A percentile compares a stretch with the other conserved stretches of the same genome.
phyloP scores from a whole-genome alignment of 2,888 invertebrate species.

The Coleophora flavipennella region DNA sequence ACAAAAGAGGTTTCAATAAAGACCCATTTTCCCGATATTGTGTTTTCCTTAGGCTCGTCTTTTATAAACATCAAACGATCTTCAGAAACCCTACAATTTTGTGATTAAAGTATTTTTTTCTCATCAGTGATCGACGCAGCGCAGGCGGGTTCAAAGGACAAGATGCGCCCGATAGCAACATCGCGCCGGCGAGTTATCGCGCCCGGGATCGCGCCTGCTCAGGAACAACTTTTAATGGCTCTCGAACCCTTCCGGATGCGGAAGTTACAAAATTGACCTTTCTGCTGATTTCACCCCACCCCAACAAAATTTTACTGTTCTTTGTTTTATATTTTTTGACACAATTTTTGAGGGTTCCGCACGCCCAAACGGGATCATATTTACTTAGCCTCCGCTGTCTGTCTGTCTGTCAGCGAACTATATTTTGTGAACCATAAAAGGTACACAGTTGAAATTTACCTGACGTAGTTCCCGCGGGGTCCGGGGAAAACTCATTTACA shows the following conservation, averaged over 20 bases:
- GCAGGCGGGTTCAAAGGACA: neutral
- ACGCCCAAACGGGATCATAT: no score
- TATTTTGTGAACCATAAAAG: no score
- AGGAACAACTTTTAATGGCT: constrained; percentile 28
- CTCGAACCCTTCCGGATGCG: constrained; percentile 16
- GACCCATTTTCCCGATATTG: constrained; percentile 47
- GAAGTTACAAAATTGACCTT: constrained; percentile 28
- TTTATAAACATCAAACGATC: no score
- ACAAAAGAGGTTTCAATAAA: constrained; percentile 53
- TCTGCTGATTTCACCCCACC: constrained; percentile 22
- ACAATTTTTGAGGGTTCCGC: no score
- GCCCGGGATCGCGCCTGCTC: constrained; percentile 2
- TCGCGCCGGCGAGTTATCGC: neutral
- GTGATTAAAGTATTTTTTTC: neutral
- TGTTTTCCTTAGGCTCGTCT: constrained; percentile 17
- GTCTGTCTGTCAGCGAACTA: no score
- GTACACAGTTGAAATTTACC: no score
- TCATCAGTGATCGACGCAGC: neutral
- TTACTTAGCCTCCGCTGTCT: no score
- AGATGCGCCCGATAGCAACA: neutral
- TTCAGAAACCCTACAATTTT: neutral
- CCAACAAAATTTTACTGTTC: constrained; percentile 35
- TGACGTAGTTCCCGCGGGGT: no score
- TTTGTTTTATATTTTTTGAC: constrained; percentile 31
- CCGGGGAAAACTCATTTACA: no score